Conservation (phyloP, 2,888 invertebrate species). For the Chrysotoxum bicinctum region DNA sequence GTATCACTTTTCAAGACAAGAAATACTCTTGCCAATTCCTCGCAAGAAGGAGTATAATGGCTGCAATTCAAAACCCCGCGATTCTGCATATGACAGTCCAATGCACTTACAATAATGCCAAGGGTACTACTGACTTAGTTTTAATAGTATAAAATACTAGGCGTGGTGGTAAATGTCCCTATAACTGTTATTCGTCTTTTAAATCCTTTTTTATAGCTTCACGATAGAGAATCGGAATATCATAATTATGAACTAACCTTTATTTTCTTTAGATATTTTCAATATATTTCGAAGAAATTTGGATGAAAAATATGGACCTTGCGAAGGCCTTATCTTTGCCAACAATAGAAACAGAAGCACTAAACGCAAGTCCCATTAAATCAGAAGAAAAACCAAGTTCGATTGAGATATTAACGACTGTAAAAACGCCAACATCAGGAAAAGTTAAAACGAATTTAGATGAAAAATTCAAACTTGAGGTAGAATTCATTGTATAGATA, state of each 20-base stretch:
- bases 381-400: conserved; percentile 28
- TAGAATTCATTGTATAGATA: conserved; percentile 21
- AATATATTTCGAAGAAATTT: conserved; percentile 30
- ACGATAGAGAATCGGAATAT: not conserved
- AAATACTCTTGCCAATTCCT: no score
- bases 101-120: no score
- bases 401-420: not conserved
- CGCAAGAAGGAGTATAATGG: no score
- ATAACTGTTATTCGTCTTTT: not conserved
- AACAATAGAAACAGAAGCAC: conserved; percentile 25
- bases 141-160: no score
- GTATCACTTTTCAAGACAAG: no score
- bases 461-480: conserved; percentile 73
- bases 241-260: not conserved
- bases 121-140: no score
- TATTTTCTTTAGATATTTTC: conserved; percentile 35
- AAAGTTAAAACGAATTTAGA: conserved; percentile 65
- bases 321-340: conserved; percentile 4
- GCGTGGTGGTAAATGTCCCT: not conserved
- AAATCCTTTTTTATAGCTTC: not conserved
- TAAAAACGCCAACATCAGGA: conserved; percentile 16
- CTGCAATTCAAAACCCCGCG: no score
- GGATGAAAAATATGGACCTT: conserved; percentile 43
- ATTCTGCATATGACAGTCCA: no score
- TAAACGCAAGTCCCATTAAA: conserved; percentile 22